These are phyloP conservation scores for Busseola fusca DNA, from an alignment of 2,888 invertebrate genomes.

Conservation along the genomic window DNA sequence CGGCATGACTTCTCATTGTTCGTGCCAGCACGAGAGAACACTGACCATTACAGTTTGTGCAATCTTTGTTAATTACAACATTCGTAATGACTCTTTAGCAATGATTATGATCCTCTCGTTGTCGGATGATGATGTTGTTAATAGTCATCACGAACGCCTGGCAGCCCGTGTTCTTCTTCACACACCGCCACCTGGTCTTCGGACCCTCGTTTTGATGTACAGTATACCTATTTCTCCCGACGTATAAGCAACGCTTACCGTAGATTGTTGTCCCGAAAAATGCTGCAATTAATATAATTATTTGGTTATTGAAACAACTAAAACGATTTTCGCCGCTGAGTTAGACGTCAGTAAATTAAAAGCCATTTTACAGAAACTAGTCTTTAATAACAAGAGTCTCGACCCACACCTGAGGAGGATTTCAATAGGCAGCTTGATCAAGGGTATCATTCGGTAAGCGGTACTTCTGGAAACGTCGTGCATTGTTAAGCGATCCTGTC, in stretches of 20 bases:
- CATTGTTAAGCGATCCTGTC: neutral
- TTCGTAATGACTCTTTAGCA: neutral
- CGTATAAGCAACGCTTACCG: conserved; percentile 79
- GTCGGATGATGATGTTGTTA: conserved; percentile 67
- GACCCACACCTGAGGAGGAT: too few species aligned
- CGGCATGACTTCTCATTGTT: neutral
- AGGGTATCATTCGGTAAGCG: neutral
- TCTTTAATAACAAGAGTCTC: too few species aligned
- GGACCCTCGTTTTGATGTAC: conserved; percentile 81
- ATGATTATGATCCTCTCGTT: conserved; percentile 73
- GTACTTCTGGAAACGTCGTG: neutral
- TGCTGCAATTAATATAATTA: conserved; percentile 61
- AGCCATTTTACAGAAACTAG: neutral
- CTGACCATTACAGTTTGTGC: neutral
- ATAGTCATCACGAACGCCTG: conserved; percentile 76
- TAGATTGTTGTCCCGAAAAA: conserved; percentile 74
- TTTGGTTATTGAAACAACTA: conserved; percentile 15
- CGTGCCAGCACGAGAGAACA: neutral
- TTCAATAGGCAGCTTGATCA: neutral
- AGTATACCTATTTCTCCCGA: conserved; percentile 73
- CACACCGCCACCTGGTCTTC: conserved; percentile 77
- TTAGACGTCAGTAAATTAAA: neutral
- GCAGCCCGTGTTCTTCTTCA: conserved; percentile 73
- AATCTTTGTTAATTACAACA: neutral
- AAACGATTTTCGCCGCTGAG: too few species aligned